These are phyloP conservation scores for Bubo bubo DNA, from an alignment of 2,113 vertebrate species.

Conservation along the genomic window DNA sequence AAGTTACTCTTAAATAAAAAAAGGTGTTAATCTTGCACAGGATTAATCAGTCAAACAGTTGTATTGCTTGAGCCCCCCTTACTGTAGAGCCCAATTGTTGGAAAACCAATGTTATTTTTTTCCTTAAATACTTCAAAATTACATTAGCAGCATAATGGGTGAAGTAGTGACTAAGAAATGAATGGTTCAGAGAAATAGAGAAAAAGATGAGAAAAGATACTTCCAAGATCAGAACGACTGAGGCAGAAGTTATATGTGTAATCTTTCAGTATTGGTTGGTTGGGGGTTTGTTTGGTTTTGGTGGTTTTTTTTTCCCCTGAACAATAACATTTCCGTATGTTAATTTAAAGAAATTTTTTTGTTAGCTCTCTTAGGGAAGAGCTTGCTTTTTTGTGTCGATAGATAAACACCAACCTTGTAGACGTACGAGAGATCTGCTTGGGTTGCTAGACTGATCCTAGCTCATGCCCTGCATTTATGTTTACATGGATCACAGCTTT, in stretches of 20 bases:
- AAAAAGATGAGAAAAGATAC: not conserved
- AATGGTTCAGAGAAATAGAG: not conserved
- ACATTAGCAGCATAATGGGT: not conserved
- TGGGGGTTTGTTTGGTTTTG: not conserved
- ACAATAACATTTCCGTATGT: not conserved
- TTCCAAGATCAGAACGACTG: not conserved
- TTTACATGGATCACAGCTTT: not conserved
- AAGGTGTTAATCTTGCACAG: not conserved
- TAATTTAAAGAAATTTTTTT: not conserved
- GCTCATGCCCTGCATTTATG: not conserved
- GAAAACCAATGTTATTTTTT: not conserved
- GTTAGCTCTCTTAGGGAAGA: not conserved
- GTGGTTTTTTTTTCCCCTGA: fast-evolving
- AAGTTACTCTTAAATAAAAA: not conserved
- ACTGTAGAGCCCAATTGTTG: not conserved
- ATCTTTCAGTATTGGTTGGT: not conserved
- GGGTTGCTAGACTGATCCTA: not conserved
- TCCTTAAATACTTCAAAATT: not conserved
- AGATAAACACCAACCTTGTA: not conserved
- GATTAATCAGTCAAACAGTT: not conserved
- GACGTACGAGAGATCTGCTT: not conserved
- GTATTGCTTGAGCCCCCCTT: not conserved
- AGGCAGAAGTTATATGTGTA: not conserved
- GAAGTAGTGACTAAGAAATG: not conserved
- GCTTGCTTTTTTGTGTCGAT: not conserved